These are phyloP conservation scores for Dolichallabes microphthalmus DNA, from an alignment of 2,113 vertebrate genomes.

Conservation along the genomic window DNA sequence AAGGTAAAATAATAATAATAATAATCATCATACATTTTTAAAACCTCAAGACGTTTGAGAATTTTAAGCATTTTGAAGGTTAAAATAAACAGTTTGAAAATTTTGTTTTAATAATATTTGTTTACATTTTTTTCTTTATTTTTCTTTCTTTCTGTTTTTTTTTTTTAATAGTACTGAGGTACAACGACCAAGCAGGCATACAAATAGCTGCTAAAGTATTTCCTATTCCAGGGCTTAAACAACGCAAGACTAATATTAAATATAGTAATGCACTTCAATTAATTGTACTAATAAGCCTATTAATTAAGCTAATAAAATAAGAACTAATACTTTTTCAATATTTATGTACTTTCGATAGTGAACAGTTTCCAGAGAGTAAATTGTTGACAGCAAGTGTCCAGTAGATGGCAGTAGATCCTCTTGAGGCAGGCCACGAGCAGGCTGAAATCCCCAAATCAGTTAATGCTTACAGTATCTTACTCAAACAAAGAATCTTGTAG, in stretches of 20 bases:
- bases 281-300: background rate
- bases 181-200: background rate
- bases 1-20: too few relatives aligned
- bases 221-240: background rate
- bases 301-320: background rate
- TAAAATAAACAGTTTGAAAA: background rate
- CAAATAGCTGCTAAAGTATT: background rate
- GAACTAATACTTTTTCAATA: background rate
- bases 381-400: background rate
- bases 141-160: too few relatives aligned
- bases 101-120: too few relatives aligned
- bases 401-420: constrained; percentile 29
- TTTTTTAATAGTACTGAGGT: background rate
- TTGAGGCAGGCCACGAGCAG: background rate
- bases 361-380: background rate
- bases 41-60: background rate
- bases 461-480: background rate
- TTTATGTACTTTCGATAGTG: too few relatives aligned
- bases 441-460: background rate
- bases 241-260: background rate
- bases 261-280: background rate
- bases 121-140: too few relatives aligned
- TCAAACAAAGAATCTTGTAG: background rate
- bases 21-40: too few relatives aligned
- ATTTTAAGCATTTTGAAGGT: background rate